Percentiles rank a stretch among this genome's conserved stretches.
Evolutionary conservation across 2,888 invertebrate genomes (phyloP).

Genomic region (Griposia aprilina): DNA sequence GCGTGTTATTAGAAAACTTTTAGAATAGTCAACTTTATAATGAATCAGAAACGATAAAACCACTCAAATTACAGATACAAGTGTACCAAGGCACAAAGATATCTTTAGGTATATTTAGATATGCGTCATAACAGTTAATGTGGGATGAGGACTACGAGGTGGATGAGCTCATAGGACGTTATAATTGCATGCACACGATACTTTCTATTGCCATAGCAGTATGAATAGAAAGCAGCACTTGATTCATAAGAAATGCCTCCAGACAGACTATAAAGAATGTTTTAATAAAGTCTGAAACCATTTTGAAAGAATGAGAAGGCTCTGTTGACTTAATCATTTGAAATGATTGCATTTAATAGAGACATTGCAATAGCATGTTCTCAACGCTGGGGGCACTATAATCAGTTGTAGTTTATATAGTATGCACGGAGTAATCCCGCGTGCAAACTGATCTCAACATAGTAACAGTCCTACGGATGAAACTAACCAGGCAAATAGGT

Average conservation of each 20-base stretch:
- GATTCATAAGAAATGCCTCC: constrained; percentile 18
- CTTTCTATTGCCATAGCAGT: constrained; percentile 47
- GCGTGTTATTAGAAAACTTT: neutral
- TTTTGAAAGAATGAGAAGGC: constrained; percentile 27
- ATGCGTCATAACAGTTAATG: constrained; percentile 39
- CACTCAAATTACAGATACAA: constrained; percentile 20
- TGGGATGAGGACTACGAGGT: constrained; percentile 33
- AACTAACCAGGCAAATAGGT: constrained; percentile 67
- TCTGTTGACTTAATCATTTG: constrained; percentile 16
- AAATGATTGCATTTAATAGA: constrained; percentile 38
- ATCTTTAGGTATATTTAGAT: constrained; percentile 1
- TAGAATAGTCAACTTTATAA: neutral
- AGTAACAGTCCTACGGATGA: constrained; percentile 44
- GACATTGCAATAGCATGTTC: constrained; percentile 21
- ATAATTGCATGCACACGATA: constrained; percentile 48
- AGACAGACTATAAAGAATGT: constrained; percentile 43
- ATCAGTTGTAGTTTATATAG: constrained; percentile 24
- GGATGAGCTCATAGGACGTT: constrained; percentile 56
- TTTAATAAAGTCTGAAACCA: constrained; percentile 36
- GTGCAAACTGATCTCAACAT: constrained; percentile 47
- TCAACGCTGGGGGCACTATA: constrained; percentile 24
- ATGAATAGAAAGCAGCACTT: constrained; percentile 50
- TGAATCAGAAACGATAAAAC: constrained; percentile 29
- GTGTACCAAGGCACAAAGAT: constrained; percentile 32
- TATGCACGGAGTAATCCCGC: constrained; percentile 47